These are phyloP conservation scores for Drosophila mayri DNA, from an alignment of 1,140 invertebrate species.

Conservation along the genomic window DNA sequence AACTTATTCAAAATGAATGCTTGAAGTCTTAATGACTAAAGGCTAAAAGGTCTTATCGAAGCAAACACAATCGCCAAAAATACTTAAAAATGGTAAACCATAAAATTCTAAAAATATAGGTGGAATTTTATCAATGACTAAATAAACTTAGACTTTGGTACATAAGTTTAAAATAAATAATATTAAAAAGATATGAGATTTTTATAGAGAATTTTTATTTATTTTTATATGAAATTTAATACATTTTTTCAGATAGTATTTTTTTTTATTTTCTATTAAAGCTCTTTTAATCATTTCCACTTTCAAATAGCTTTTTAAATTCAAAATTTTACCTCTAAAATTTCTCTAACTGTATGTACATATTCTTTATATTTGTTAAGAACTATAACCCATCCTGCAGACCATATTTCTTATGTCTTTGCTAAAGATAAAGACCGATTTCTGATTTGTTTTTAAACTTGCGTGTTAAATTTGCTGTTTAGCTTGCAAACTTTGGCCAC, in stretches of 20 bases:
- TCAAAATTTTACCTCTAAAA: background rate
- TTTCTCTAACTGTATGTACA: constrained; percentile 5
- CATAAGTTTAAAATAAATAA: background rate
- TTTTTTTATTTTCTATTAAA: background rate
- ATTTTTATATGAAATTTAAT: background rate
- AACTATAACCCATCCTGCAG: constrained; percentile 17
- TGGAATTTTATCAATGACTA: background rate
- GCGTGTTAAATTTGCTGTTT: constrained; percentile 8
- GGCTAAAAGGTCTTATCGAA: background rate
- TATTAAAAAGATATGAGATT: background rate
- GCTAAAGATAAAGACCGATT: constrained; percentile 27
- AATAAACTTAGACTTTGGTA: background rate
- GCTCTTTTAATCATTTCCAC: background rate
- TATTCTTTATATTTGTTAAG: constrained; percentile 13
- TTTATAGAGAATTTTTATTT: background rate
- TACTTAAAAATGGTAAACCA: background rate
- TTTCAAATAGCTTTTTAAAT: background rate
- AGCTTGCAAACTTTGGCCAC: constrained; percentile 13
- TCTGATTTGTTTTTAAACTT: constrained; percentile 10
- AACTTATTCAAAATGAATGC: background rate
- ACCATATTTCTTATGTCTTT: constrained; percentile 18
- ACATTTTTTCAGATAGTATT: background rate
- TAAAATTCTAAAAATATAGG: constrained; percentile 2
- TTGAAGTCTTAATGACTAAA: background rate
- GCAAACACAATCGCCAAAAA: background rate